Conservation (phyloP, 2,797 vertebrate species). For the Micropoecilia bifurca region DNA sequence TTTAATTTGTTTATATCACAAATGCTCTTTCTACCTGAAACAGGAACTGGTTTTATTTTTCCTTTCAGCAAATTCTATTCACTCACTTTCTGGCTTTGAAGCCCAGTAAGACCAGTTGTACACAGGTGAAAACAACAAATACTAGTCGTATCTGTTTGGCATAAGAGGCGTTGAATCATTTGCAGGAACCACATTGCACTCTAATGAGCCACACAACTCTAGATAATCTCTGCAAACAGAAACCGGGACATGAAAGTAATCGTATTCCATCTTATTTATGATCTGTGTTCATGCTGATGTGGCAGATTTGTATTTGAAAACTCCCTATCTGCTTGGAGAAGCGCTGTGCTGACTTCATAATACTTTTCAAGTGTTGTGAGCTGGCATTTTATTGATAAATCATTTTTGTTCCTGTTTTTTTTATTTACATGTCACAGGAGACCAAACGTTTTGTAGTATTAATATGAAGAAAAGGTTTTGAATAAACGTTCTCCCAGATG, state of each 20-base stretch:
- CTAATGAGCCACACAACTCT: background rate
- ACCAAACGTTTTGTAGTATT: background rate
- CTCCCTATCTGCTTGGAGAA: background rate
- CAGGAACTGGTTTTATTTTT: slow-evolving; percentile 32
- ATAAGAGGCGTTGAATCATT: background rate
- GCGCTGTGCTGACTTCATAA: background rate
- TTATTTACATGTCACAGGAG: background rate
- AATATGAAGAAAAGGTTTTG: background rate
- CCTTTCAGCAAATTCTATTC: slow-evolving; percentile 5
- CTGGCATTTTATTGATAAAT: background rate
- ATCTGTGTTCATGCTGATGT: background rate
- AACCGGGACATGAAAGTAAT: background rate
- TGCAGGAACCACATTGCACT: background rate
- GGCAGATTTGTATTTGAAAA: background rate
- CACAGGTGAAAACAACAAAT: slow-evolving; percentile 8
- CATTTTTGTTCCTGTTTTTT: background rate
- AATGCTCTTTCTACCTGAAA: slow-evolving; percentile 4
- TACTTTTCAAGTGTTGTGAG: background rate
- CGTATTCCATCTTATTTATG: background rate
- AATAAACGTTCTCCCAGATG: too few relatives aligned
- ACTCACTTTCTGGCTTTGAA: slow-evolving; percentile 1
- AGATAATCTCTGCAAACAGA: background rate
- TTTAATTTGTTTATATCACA: slow-evolving; percentile 2
- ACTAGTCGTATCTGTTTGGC: slow-evolving; percentile 32
- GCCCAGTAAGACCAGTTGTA: slow-evolving; percentile 6